These are phyloP conservation scores for Venustoraphidia nigricollis DNA, from an alignment of 2,888 invertebrate species.

Conservation along the genomic window DNA sequence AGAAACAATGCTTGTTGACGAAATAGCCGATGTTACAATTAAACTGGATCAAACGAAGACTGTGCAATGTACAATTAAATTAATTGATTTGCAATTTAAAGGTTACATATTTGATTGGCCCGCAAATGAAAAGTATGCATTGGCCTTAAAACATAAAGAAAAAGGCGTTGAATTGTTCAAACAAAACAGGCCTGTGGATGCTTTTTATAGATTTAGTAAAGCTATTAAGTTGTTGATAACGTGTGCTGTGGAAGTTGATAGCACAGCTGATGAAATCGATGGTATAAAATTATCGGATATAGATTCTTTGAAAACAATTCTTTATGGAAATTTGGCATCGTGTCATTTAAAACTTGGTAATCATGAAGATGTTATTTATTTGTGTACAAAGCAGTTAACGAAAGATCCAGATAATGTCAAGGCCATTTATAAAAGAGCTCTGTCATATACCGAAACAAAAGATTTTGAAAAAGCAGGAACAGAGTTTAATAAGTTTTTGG, in stretches of 20 bases:
- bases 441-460: slow-evolving; percentile 34
- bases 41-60: slow-evolving; percentile 17
- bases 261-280: slow-evolving; percentile 31
- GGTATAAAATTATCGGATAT: slow-evolving; percentile 34
- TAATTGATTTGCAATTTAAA: slow-evolving; percentile 24
- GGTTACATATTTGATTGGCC: slow-evolving; percentile 29
- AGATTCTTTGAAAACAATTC: slow-evolving; percentile 40
- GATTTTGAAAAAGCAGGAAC: slow-evolving; percentile 50
- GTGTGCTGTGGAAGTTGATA: slow-evolving; percentile 32
- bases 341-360: slow-evolving; percentile 57
- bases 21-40: slow-evolving; percentile 29
- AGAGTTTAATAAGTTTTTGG: slow-evolving; percentile 37
- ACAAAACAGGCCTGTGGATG: slow-evolving; percentile 42
- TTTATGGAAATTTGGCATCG: slow-evolving; percentile 71
- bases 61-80: slow-evolving; percentile 23
- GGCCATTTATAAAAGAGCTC: slow-evolving; percentile 32
- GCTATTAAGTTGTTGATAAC: slow-evolving; percentile 59
- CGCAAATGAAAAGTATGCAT: slow-evolving; percentile 24
- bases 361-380: slow-evolving; percentile 45
- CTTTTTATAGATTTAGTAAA: slow-evolving; percentile 57
- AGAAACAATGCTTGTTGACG: slow-evolving; percentile 30
- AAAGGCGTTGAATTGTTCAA: slow-evolving; percentile 47
- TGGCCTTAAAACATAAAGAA: slow-evolving; percentile 30
- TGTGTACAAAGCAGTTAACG: slow-evolving; percentile 35
- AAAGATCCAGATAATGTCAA: slow-evolving; percentile 27